Conservation (phyloP, 2,113 vertebrate species). For the Spea multiplicata region DNA sequence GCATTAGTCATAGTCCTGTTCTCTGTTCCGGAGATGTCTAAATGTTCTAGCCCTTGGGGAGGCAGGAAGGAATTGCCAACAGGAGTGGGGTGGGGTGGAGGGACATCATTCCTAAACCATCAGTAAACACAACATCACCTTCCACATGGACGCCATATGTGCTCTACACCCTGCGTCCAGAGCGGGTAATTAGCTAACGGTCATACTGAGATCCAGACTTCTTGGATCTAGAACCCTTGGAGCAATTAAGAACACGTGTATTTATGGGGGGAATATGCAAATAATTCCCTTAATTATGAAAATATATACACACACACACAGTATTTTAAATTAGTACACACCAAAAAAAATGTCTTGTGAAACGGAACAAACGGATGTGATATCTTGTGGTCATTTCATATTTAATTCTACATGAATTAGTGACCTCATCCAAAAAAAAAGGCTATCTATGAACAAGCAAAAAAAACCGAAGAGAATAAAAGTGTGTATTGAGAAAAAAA, state of each 20-base stretch:
- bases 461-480: slow-evolving; percentile 60
- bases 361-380: neutral
- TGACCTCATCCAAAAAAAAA: slow-evolving; percentile 62
- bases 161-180: neutral
- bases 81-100: neutral
- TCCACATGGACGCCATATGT: slow-evolving; percentile 36
- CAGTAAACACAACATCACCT: slow-evolving; percentile 1
- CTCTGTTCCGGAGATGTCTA: slow-evolving; percentile 15
- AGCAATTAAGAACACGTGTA: neutral
- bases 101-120: neutral
- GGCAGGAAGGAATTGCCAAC: slow-evolving; percentile 24
- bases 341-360: neutral
- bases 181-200: neutral
- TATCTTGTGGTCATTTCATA: neutral
- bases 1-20: slow-evolving; percentile 17
- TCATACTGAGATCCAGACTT: neutral
- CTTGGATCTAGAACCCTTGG: neutral
- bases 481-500: slow-evolving; percentile 54
- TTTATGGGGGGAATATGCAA: neutral
- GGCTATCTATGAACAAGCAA: slow-evolving; percentile 40
- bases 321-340: neutral
- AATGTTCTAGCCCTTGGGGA: slow-evolving; percentile 14
- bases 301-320: neutral
- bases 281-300: neutral
- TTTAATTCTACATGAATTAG: slow-evolving; percentile 55